These are phyloP conservation scores for Ganaspis sp. DNA, from an alignment of 1,140 invertebrate genomes.

Conservation along the genomic window DNA sequence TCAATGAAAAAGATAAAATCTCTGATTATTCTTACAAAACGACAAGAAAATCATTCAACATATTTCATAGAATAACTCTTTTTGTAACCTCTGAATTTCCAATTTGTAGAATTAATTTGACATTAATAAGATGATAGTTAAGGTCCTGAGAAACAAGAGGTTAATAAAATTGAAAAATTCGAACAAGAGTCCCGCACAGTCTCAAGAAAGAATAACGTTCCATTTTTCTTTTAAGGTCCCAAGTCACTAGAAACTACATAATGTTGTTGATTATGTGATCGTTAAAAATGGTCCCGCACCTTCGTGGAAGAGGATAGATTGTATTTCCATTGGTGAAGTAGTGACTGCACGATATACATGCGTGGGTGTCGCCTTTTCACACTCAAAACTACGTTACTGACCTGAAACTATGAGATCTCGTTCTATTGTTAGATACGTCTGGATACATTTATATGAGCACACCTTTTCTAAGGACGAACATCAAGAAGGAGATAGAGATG, in stretches of 20 bases:
- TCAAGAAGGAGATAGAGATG: conserved; percentile 22
- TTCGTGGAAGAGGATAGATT: conserved; percentile 30
- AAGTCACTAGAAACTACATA: conserved; percentile 11
- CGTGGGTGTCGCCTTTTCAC: conserved; percentile 42
- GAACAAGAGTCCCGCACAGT: conserved; percentile 7
- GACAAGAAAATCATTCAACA: background rate
- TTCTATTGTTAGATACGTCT: conserved; percentile 41
- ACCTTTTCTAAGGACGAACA: conserved; percentile 11
- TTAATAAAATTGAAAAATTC: conserved; percentile 6
- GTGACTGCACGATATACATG: conserved; percentile 27
- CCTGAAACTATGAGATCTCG: conserved; percentile 39
- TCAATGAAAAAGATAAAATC: background rate
- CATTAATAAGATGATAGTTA: background rate
- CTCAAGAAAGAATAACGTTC: background rate
- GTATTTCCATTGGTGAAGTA: conserved; percentile 30
- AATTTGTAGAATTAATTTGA: conserved; percentile 18
- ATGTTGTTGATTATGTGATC: conserved; percentile 18
- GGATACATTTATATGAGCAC: conserved; percentile 38
- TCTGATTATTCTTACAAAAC: no score
- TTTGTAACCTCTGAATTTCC: background rate
- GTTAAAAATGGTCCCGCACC: conserved; percentile 23
- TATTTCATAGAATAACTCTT: background rate
- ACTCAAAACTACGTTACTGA: conserved; percentile 40
- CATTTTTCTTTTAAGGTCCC: conserved; percentile 12
- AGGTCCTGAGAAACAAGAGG: background rate